These are phyloP conservation scores for Hemicrepidius hirtus DNA, from an alignment of 2,888 invertebrate species.

Conservation along the genomic window DNA sequence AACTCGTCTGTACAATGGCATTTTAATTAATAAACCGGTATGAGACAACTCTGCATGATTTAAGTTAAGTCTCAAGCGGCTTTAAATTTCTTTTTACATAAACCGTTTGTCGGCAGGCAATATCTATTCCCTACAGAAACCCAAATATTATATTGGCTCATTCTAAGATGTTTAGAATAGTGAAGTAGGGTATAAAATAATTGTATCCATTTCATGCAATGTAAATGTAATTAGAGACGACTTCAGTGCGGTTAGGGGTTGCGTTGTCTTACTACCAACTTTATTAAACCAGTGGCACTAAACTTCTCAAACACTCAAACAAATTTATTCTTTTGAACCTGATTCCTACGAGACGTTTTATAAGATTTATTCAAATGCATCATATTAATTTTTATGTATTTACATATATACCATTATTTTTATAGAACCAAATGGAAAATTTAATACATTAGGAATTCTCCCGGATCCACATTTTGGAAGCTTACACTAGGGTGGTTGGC, in stretches of 20 bases:
- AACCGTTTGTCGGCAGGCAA: constrained; percentile 32
- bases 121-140: constrained; percentile 21
- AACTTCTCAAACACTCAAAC: constrained; percentile 34
- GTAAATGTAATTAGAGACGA: constrained; percentile 69
- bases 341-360: background rate
- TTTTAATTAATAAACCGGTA: constrained; percentile 58
- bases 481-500: constrained; percentile 8
- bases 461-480: constrained; percentile 9
- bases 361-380: background rate
- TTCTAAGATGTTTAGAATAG: constrained; percentile 39
- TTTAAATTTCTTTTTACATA: background rate
- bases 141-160: constrained; percentile 36
- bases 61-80: constrained; percentile 3
- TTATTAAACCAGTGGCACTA: constrained; percentile 61
- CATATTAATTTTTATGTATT: background rate
- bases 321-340: background rate
- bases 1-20: constrained; percentile 55
- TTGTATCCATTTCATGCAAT: constrained; percentile 68
- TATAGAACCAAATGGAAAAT: background rate
- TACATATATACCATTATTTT: background rate
- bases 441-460: background rate
- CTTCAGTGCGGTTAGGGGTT: constrained; percentile 64
- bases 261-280: constrained; percentile 59
- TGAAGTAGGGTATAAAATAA: constrained; percentile 66
- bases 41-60: background rate